These are phyloP conservation scores for Sinelater perroti DNA, from an alignment of 2,888 invertebrate species.

Conservation along the genomic window DNA sequence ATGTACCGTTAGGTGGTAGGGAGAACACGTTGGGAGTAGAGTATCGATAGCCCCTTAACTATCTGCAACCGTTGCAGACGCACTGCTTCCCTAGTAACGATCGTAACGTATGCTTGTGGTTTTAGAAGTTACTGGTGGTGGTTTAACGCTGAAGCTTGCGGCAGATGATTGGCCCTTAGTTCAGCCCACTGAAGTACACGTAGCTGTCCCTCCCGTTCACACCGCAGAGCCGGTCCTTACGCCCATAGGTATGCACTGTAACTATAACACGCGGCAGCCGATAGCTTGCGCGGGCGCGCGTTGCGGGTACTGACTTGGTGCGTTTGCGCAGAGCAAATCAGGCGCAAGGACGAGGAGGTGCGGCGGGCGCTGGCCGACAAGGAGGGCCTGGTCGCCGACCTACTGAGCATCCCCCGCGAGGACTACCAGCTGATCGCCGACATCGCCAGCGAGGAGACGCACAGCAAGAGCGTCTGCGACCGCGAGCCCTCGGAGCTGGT, in stretches of 20 bases:
- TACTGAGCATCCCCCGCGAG: constrained; percentile 77
- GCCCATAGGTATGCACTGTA: constrained; percentile 68
- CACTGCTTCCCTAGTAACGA: no score
- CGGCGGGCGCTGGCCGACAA: constrained; percentile 76
- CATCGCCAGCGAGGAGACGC: constrained; percentile 69
- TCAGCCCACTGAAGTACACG: constrained; percentile 77
- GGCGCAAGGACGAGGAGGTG: constrained; percentile 76
- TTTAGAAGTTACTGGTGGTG: constrained; percentile 54
- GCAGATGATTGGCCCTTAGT: constrained; percentile 71
- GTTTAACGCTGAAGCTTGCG: constrained; percentile 65
- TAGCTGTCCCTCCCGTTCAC: constrained; percentile 76
- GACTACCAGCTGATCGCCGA: constrained; percentile 75
- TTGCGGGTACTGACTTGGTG: constrained; percentile 23
- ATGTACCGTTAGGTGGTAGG: no score
- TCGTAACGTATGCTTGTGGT: constrained; percentile 37
- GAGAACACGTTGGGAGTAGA: no score
- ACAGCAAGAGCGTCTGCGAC: constrained; percentile 58
- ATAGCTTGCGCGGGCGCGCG: neutral
- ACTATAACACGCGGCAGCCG: neutral
- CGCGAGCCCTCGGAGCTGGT: constrained; percentile 74
- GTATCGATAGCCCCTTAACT: no score
- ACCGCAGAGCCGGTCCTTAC: constrained; percentile 81
- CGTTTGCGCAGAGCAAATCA: constrained; percentile 81
- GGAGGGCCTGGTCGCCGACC: constrained; percentile 77
- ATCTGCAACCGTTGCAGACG: no score